Percentiles rank a stretch among this genome's conserved stretches.
Evolutionary conservation across 1,140 invertebrate genomes (phyloP).

Genomic region (Leptestheria dahalacensis): DNA sequence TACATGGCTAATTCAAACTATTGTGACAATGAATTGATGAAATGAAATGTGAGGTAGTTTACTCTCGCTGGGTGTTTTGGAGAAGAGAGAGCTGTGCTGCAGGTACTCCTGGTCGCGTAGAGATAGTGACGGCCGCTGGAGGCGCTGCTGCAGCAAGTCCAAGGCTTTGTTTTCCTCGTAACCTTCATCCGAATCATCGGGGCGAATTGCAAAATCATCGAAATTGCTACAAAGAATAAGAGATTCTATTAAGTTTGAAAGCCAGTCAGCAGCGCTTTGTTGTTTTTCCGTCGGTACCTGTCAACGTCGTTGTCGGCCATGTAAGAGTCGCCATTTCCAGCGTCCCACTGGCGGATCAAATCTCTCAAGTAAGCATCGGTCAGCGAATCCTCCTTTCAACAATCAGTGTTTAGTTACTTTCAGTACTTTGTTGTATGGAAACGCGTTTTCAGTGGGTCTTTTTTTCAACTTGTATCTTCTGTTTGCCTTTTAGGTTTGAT

Average conservation of each 20-base stretch:
- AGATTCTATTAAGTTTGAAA: no score
- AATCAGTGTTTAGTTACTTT: background rate
- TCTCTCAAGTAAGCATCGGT: background rate
- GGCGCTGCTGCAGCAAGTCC: background rate
- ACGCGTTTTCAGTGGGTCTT: no score
- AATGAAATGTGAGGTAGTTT: no score
- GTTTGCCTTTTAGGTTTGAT: no score
- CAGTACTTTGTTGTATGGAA: no score
- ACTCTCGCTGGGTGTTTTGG: background rate
- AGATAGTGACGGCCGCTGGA: constrained; percentile 9
- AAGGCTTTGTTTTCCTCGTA: constrained; percentile 47
- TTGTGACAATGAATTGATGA: no score
- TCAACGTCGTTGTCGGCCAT: background rate
- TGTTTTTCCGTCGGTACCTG: no score
- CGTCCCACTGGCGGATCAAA: background rate
- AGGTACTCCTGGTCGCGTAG: constrained; percentile 77
- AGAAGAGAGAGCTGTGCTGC: constrained; percentile 63
- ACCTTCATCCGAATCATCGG: constrained; percentile 33
- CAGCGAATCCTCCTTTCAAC: background rate
- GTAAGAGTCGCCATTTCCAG: background rate
- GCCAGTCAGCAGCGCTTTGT: no score
- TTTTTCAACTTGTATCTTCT: no score
- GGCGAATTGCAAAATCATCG: constrained; percentile 29
- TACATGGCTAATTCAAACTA: no score
- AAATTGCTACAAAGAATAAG: background rate